Evolutionary conservation across 2,113 vertebrate species (phyloP).

Genomic region (Rhynchopsitta pachyrhyncha): DNA sequence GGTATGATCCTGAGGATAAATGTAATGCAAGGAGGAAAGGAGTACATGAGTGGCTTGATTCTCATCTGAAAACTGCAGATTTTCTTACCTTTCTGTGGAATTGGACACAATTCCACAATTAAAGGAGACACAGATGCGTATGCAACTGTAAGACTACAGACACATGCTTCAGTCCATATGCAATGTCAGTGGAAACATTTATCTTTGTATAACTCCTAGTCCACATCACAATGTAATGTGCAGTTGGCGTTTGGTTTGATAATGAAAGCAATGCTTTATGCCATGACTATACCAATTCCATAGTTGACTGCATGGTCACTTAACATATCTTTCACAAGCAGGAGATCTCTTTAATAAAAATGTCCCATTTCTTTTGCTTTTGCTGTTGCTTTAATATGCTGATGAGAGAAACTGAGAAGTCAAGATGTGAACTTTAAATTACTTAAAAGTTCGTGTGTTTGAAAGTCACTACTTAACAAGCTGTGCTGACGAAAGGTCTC

Average conservation of each 20-base stretch:
- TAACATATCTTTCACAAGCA: background rate
- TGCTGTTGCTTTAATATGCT: background rate
- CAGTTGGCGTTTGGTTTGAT: background rate
- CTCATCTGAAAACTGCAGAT: background rate
- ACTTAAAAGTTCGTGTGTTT: slow-evolving; percentile 29
- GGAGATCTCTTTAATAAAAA: background rate
- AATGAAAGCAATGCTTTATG: background rate
- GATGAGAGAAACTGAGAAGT: background rate
- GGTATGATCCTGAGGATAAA: fast-evolving
- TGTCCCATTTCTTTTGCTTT: background rate
- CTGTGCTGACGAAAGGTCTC: slow-evolving; percentile 39
- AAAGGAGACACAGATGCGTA: background rate
- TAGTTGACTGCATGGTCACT: fast-evolving
- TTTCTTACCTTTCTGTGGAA: background rate
- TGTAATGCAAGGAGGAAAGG: background rate
- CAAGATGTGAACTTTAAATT: slow-evolving; percentile 31
- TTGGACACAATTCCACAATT: background rate
- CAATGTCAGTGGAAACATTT: fast-evolving
- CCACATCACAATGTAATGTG: fast-evolving
- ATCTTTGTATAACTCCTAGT: background rate
- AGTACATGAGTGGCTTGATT: background rate
- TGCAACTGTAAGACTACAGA: background rate
- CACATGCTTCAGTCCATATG: fast-evolving
- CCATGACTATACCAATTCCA: background rate
- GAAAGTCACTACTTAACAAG: slow-evolving; percentile 54